These are phyloP conservation scores for Rhopalosiphum maidis DNA, from an alignment of 1,140 invertebrate genomes.

Conservation along the genomic window DNA sequence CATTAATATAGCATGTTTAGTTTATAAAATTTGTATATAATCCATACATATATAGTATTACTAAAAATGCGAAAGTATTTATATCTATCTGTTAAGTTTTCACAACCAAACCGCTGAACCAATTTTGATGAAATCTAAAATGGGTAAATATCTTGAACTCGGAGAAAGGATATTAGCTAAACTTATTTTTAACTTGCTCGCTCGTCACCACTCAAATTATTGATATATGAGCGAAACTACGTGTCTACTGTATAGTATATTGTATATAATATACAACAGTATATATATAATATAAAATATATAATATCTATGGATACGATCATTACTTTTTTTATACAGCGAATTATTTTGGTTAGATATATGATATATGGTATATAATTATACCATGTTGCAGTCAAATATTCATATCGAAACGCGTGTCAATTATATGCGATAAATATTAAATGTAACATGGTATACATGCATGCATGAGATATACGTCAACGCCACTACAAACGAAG, in stretches of 20 bases:
- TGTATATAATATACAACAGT: too few relatives aligned
- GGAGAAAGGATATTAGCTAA: too few relatives aligned
- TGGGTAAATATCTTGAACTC: not conserved
- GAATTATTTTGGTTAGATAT: not conserved
- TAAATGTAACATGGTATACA: not conserved
- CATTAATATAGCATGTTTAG: not conserved
- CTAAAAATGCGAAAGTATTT: too few relatives aligned
- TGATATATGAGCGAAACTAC: too few relatives aligned
- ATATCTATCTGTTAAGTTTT: not conserved
- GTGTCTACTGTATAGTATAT: too few relatives aligned
- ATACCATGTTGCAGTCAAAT: not conserved
- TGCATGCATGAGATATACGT: not conserved
- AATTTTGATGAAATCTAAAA: not conserved
- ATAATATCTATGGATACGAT: too few relatives aligned
- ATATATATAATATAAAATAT: too few relatives aligned
- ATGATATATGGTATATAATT: not conserved
- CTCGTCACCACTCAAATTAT: too few relatives aligned
- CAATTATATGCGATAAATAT: constrained; percentile 1
- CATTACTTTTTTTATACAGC: not conserved
- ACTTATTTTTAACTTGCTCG: too few relatives aligned
- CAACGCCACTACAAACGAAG: not conserved
- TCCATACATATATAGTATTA: not conserved
- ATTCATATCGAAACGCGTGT: not conserved
- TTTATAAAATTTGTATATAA: not conserved
- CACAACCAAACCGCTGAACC: not conserved